phyloP scores from a whole-genome alignment of 2,797 vertebrate species.

The Phylloscopus collybita region DNA sequence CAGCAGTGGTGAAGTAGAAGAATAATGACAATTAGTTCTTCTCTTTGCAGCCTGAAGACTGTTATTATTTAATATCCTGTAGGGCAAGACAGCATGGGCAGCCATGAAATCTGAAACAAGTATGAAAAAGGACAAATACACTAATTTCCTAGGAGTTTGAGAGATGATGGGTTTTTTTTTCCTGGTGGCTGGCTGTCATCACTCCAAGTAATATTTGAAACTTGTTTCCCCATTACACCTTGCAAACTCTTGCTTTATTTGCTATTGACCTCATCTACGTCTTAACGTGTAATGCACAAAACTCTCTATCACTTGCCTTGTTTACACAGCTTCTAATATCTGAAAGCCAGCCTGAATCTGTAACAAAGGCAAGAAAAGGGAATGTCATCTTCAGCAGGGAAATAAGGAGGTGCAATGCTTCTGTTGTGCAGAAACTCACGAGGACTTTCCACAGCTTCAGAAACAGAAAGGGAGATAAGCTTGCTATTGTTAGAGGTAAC shows the following conservation, averaged over 20 bases:
- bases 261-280: background rate
- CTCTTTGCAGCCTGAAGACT: slow-evolving; percentile 43
- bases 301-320: background rate
- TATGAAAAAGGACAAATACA: slow-evolving; percentile 10
- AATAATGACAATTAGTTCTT: slow-evolving; percentile 65
- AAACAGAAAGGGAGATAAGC: background rate
- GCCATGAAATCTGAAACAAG: slow-evolving; percentile 18
- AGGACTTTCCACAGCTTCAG: background rate
- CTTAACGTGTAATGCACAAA: background rate
- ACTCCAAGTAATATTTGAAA: background rate
- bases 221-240: background rate
- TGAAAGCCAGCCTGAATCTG: background rate
- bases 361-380: background rate
- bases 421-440: background rate
- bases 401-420: background rate
- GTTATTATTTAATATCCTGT: slow-evolving; percentile 67
- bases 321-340: background rate
- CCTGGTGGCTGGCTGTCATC: background rate
- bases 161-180: background rate
- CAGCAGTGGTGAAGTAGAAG: slow-evolving; percentile 48
- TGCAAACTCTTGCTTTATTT: background rate
- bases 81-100: slow-evolving; percentile 31
- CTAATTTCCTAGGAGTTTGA: slow-evolving; percentile 6
- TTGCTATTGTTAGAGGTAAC: background rate
- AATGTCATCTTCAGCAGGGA: background rate